These are phyloP conservation scores for Gobiocypris rarus DNA, from an alignment of 2,113 vertebrate species.

Conservation along the genomic window DNA sequence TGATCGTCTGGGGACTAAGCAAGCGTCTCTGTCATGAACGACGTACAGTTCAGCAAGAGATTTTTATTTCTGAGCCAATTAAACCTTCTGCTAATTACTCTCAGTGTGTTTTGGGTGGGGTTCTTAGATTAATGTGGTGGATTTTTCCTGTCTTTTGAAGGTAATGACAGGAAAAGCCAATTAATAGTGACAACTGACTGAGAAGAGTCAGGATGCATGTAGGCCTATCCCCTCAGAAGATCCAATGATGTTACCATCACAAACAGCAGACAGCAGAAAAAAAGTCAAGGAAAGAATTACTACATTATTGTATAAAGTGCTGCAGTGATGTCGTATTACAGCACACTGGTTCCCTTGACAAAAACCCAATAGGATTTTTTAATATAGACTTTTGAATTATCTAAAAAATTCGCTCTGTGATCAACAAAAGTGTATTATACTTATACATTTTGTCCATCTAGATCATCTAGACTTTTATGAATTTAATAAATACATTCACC, in stretches of 20 bases:
- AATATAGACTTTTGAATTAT: too few relatives aligned
- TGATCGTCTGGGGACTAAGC: conserved; percentile 27
- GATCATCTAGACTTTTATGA: too few relatives aligned
- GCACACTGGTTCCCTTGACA: too few relatives aligned
- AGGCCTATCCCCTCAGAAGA: conserved; percentile 47
- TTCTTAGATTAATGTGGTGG: conserved; percentile 16
- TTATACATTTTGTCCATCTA: too few relatives aligned
- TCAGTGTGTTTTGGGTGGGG: conserved; percentile 6
- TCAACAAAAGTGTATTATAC: too few relatives aligned
- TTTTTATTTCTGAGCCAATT: conserved; percentile 46
- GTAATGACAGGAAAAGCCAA: conserved; percentile 47
- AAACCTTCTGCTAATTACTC: conserved; percentile 50
- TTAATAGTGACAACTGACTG: conserved; percentile 56
- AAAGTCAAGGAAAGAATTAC: neutral
- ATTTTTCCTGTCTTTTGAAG: conserved; percentile 41
- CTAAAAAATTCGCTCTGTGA: too few relatives aligned
- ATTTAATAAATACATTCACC: too few relatives aligned
- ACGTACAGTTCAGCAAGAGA: conserved; percentile 19
- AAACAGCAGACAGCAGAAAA: conserved; percentile 64
- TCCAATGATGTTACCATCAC: conserved; percentile 64
- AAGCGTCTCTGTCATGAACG: conserved; percentile 30
- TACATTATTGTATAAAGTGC: neutral
- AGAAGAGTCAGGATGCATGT: conserved; percentile 41
- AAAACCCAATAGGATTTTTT: too few relatives aligned
- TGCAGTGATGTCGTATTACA: too few relatives aligned